A percentile compares a stretch with the other conserved stretches of the same genome.
phyloP scores from a whole-genome alignment of 2,113 vertebrate species.

The Dinomys branickii region DNA sequence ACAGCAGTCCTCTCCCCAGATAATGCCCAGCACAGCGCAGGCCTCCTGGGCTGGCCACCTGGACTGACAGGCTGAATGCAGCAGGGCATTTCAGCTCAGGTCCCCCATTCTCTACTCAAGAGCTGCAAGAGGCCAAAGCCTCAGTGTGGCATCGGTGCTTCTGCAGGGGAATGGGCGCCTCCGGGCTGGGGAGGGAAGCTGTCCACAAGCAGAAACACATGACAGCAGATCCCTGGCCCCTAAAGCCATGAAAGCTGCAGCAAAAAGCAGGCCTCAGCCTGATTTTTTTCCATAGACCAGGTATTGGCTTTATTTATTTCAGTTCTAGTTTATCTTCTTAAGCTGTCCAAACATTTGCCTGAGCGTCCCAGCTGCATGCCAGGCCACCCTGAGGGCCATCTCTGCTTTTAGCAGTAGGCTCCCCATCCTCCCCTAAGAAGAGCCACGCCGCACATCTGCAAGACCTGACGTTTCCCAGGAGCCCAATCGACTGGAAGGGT shows the following conservation, averaged over 20 bases:
- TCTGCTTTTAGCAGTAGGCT: neutral
- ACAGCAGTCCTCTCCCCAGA: neutral
- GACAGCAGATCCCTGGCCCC: neutral
- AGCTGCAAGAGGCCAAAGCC: neutral
- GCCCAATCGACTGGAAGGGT: neutral
- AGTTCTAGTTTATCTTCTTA: constrained; percentile 76
- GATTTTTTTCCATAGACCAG: constrained; percentile 36
- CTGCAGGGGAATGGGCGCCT: neutral
- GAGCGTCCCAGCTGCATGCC: constrained; percentile 40
- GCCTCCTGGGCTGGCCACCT: neutral
- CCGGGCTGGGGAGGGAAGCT: neutral
- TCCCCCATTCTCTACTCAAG: neutral
- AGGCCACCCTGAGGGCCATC: constrained; percentile 28
- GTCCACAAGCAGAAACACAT: neutral
- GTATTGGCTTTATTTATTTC: constrained; percentile 72
- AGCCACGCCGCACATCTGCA: neutral
- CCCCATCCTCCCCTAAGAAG: neutral
- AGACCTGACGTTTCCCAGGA: neutral
- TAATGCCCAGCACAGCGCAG: neutral
- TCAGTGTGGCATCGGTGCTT: neutral
- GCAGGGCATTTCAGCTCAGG: no score
- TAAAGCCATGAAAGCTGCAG: neutral
- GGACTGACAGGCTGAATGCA: neutral
- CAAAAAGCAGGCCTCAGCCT: constrained; percentile 30
- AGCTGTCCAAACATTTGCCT: constrained; percentile 78